These are phyloP conservation scores for Scolopax bukidnonensis DNA, from an alignment of 2,797 vertebrate species.

Conservation along the genomic window DNA sequence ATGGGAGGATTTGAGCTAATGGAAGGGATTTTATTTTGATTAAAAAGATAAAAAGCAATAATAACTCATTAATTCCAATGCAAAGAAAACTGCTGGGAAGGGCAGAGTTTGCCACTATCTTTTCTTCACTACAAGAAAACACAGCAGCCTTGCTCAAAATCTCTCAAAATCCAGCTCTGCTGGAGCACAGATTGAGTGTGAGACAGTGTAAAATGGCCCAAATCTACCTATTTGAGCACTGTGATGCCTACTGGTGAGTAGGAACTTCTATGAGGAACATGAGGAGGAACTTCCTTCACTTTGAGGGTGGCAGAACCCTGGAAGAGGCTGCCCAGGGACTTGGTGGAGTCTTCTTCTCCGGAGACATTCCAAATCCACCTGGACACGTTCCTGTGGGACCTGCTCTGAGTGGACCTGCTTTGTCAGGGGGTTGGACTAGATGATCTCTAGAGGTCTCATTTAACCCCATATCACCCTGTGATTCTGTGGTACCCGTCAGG, in stretches of 20 bases:
- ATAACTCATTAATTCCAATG: not conserved
- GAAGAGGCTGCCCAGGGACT: too few relatives aligned
- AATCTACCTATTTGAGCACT: not conserved
- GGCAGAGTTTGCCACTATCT: not conserved
- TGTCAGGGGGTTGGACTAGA: too few relatives aligned
- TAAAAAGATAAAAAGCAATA: conserved; percentile 26
- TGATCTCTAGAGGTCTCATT: too few relatives aligned
- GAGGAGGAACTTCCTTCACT: too few relatives aligned
- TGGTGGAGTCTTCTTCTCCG: too few relatives aligned
- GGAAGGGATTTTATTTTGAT: conserved; percentile 35
- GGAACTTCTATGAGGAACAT: too few relatives aligned
- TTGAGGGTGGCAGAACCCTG: too few relatives aligned
- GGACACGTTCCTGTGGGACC: too few relatives aligned
- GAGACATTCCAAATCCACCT: too few relatives aligned
- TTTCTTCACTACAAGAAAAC: not conserved
- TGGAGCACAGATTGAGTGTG: not conserved
- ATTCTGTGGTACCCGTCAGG: not conserved
- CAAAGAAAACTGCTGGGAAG: not conserved
- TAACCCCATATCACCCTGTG: too few relatives aligned
- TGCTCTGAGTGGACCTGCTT: too few relatives aligned
- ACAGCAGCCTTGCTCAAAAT: not conserved
- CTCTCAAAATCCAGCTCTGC: not conserved
- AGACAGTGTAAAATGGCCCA: not conserved
- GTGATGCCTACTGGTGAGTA: not conserved
- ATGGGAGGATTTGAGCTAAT: conserved; percentile 11